Evolutionary conservation across 23 tunicate genomes (phyloP).

Genomic region (Trididemnum nubilum): DNA sequence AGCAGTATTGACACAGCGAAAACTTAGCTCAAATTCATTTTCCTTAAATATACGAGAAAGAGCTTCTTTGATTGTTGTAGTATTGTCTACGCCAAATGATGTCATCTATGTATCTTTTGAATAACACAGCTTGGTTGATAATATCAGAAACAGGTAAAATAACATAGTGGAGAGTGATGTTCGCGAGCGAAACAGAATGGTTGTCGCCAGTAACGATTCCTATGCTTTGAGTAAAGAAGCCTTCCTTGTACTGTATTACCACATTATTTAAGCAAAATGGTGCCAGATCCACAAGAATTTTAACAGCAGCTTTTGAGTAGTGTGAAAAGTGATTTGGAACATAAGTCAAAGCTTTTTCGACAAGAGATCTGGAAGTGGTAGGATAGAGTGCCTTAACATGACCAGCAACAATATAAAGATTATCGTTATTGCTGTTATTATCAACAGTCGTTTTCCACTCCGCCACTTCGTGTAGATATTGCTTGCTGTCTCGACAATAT

Average conservation of each 20-base stretch:
- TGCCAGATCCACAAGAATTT: background rate
- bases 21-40: too few relatives aligned
- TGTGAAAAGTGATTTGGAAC: background rate
- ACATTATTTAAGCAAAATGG: background rate
- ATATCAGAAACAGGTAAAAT: background rate
- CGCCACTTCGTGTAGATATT: background rate
- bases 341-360: background rate
- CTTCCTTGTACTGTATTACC: background rate
- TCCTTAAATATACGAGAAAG: too few relatives aligned
- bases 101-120: constrained; percentile 11
- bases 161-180: background rate
- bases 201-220: too few relatives aligned
- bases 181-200: constrained; percentile 9
- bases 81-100: background rate
- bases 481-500: constrained; percentile 30
- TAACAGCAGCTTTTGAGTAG: background rate
- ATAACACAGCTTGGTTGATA: background rate
- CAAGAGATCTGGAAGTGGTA: background rate
- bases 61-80: background rate
- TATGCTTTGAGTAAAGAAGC: background rate
- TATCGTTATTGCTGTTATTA: background rate
- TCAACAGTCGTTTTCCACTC: background rate
- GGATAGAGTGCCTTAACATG: background rate
- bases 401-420: background rate
- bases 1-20: background rate